Evolutionary conservation across 2,888 invertebrate species (phyloP), one percentile per base, ranked within the genome.

Genomic region (Alitta virens): DNA sequence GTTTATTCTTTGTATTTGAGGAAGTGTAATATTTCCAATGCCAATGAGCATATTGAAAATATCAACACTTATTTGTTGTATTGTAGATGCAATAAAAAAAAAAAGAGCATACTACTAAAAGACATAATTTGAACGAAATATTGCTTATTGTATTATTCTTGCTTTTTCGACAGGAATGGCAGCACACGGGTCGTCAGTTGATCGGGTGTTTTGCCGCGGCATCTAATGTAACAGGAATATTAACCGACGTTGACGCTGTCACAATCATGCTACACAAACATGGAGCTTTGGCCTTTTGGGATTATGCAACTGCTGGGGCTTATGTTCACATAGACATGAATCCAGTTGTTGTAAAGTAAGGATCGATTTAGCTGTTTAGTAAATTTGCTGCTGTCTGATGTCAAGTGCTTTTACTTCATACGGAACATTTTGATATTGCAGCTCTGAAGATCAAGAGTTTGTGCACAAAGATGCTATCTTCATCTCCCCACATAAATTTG

Each of bases 401-500:
- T n/a, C n/a, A n/a, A n/a, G n/a, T n/a, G n/a, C n/a, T n/a, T n/a
- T n/a, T n/a, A n/a, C n/a, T n/a, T n/a, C n/a, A n/a, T n/a, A n/a
- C n/a, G n/a, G n/a, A n/a, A n/a, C n/a, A n/a, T n/a, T n/a, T 33
- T 33, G 7, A 7, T 60, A 33, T 70, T 71, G 18, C 68, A 73
- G 74, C 12, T 33, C 33, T 62, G 63, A 60, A 33, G 71, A 71
- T 60, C 74, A 75, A 61, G 63, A 14, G 55, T 79, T 86, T n/a
- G 86, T 88, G 73, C 88, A 89, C 81, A 93, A 94, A 78, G 94
- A 95, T 82, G 93, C 92, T 0, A 84, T 94, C 61, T 92, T 92
- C 82, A 90, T 94, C 79, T 91, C 92, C 58, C 89, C 91, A 55
- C 93, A 93, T 84, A 94, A 94, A 82, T 93, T 94, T 79, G 87